phyloP scores from a whole-genome alignment of 2,888 invertebrate species.

The Leptinotarsa tumamoca region DNA sequence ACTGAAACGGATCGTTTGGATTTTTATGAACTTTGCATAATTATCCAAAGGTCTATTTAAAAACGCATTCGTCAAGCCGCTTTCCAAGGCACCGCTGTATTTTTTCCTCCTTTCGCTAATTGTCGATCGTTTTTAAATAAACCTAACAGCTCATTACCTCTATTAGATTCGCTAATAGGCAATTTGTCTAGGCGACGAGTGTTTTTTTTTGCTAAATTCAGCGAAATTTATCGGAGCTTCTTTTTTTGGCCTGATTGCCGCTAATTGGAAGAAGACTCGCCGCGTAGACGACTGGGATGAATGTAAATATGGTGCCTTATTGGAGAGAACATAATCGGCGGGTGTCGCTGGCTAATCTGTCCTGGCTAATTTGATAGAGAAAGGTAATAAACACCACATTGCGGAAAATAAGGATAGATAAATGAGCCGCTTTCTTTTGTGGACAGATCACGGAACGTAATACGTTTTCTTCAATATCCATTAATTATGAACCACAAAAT shows the following conservation, averaged over 20 bases:
- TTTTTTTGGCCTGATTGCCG: slow-evolving; percentile 33
- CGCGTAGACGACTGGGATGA: slow-evolving; percentile 4
- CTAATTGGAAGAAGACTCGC: slow-evolving; percentile 31
- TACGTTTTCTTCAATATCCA: too few species aligned
- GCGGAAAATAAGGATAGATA: too few species aligned
- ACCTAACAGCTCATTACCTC: slow-evolving; percentile 18
- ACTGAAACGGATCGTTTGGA: slow-evolving; percentile 38
- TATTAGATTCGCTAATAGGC: slow-evolving; percentile 28
- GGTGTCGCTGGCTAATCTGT: not conserved
- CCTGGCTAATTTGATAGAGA: not conserved
- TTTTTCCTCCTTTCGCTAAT: slow-evolving; percentile 23
- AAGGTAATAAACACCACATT: too few species aligned
- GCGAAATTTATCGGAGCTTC: slow-evolving; percentile 31
- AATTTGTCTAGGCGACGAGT: slow-evolving; percentile 39
- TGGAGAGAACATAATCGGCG: not conserved
- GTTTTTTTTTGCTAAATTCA: slow-evolving; percentile 41
- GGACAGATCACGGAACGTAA: too few species aligned
- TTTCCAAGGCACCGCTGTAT: not conserved
- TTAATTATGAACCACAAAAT: too few species aligned
- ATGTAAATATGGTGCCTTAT: slow-evolving; percentile 17
- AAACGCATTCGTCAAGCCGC: slow-evolving; percentile 41
- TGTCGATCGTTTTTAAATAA: slow-evolving; percentile 20
- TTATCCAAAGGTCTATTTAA: slow-evolving; percentile 45
- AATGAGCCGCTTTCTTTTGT: too few species aligned
- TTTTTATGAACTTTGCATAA: slow-evolving; percentile 42